These are phyloP conservation scores for Osmerus eperlanus DNA, from an alignment of 2,113 vertebrate species.

Conservation along the genomic window DNA sequence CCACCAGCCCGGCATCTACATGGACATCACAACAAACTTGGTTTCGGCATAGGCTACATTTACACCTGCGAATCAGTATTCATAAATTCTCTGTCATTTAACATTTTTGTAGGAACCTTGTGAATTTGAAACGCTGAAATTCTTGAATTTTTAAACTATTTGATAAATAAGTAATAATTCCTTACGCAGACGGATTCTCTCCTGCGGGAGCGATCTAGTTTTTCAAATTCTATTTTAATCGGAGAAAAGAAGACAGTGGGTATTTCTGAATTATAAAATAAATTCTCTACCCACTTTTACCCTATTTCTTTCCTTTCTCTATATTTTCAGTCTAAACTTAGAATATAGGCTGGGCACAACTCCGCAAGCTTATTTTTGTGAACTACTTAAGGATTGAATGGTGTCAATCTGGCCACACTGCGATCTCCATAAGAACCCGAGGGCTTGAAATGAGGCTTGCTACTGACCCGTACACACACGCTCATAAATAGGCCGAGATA, in stretches of 20 bases:
- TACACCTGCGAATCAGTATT: constrained; percentile 32
- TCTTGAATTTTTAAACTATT: constrained; percentile 58
- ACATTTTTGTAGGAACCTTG: constrained; percentile 38
- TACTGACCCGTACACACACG: constrained; percentile 42
- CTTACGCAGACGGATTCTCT: constrained; percentile 31
- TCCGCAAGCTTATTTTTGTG: constrained; percentile 21
- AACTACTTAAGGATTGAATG: constrained; percentile 37
- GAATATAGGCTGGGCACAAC: no score
- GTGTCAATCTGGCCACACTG: constrained; percentile 55
- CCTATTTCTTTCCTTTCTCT: no score
- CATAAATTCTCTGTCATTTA: constrained; percentile 56
- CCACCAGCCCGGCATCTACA: no score
- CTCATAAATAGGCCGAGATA: constrained; percentile 47
- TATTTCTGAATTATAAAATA: no score
- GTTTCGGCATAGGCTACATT: neutral
- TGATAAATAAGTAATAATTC: constrained; percentile 67
- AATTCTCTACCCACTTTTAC: no score
- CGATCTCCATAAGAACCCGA: constrained; percentile 33
- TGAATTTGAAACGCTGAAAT: constrained; percentile 50
- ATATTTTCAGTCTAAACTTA: no score
- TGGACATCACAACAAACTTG: no score
- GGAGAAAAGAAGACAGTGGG: neutral
- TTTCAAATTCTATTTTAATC: constrained; percentile 54
- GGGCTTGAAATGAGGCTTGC: constrained; percentile 39
- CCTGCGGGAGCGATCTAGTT: constrained; percentile 27